Base-by-base conservation (phyloP, 2,797 vertebrate species). In the Falco peregrinus region DNA sequence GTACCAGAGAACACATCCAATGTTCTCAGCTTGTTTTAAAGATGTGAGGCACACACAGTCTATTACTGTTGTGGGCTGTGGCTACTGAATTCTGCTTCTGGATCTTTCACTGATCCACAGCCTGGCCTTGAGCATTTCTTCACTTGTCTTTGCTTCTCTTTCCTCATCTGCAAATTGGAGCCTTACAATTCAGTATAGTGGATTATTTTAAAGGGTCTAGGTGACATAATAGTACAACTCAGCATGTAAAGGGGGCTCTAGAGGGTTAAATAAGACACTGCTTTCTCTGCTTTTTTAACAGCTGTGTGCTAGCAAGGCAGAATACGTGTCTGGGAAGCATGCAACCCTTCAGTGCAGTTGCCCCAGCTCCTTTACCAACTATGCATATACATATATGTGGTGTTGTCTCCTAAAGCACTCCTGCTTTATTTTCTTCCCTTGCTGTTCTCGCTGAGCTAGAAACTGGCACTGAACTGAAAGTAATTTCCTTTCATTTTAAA, bases 401-500 rank as follows among this genome's bases (percentile, higher is more conserved):
- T 43, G 56, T 6, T 88, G 76, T 47, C 48, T 79, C 48, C 70
- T 60, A 15, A 89, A 87, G 22, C 28, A 25, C 80, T 87, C 73
- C 39, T 71, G 47, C 35, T 82, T 83, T 79, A 73, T 69, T 84
- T 91, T 26, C 57, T 75, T 70, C 50, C 24, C 31, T 77, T 69
- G 73, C 79, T 81, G 48, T 88, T 95, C 56, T 93, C 15, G 6
- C 57, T 87, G 82, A 65, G 68, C 68, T 83, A 74, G 90, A 90
- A 92, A 91, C 48, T 67, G 80, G 75, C 51, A 92, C 45, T 70
- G 64, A 63, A 76, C 65, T 35, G 50, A 76, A 84, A 96, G 84
- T 56, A 84, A 92, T 96, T 93, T 87, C 86, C 87, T 96, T 91
- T 93, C 78, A 63, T 87, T 96, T 86, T 65, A 87, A 95, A 89